Conservation (phyloP, 2,888 invertebrate species). For the Charanyca ferruginea region DNA sequence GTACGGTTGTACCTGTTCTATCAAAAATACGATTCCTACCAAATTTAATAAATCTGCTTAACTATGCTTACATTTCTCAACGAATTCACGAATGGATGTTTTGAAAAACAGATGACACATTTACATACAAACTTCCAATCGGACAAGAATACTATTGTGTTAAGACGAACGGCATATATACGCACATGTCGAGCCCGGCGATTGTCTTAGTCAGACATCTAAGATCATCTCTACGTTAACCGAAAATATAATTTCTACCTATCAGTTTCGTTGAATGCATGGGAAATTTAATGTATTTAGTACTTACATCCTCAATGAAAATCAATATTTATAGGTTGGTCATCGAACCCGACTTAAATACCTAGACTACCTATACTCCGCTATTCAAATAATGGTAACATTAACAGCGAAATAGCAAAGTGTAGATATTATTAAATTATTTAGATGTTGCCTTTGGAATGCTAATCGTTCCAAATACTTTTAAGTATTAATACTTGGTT, state of each 20-base stretch:
- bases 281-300: neutral
- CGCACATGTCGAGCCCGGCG: slow-evolving; percentile 26
- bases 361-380: neutral
- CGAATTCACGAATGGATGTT: slow-evolving; percentile 70
- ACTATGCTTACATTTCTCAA: slow-evolving; percentile 69
- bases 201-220: slow-evolving; percentile 37
- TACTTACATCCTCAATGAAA: neutral
- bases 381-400: neutral
- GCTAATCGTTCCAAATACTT: slow-evolving; percentile 19
- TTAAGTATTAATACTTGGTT: neutral
- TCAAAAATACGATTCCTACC: too few relatives aligned
- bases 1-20: too few relatives aligned
- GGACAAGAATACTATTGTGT: slow-evolving; percentile 57
- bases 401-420: neutral
- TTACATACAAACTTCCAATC: slow-evolving; percentile 68
- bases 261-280: neutral
- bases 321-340: neutral
- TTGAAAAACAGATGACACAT: slow-evolving; percentile 73
- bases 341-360: neutral
- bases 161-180: slow-evolving; percentile 44
- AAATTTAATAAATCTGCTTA: neutral
- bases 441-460: slow-evolving; percentile 16
- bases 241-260: neutral
- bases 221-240: neutral
- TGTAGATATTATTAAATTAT: neutral